Evolutionary conservation across 2,888 invertebrate genomes (phyloP), one percentile per base, ranked within the genome.

Genomic region (Endomychus coccineus): DNA sequence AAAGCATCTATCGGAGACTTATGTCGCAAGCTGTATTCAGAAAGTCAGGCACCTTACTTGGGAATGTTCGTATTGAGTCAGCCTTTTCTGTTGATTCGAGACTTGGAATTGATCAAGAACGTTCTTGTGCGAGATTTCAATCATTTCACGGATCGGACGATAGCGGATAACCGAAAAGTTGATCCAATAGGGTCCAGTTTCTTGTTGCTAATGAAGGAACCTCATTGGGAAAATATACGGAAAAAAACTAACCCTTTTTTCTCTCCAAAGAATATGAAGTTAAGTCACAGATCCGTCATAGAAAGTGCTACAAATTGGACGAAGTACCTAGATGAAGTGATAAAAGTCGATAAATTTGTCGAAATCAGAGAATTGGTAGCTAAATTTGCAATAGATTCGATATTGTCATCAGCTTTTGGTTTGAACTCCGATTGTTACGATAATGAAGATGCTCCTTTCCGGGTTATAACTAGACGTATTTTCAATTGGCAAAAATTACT

Each of bases 221-320:
- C 67, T 0, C 60, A 63, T 2, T 74, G 74, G 74, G 70, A 66
- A 44, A 60, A 59, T 22, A 49, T 73, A 10, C 58, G 74, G 14
- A 51, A 61, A 1, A 70, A 70, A 40, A 55, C 73, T 11, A 65
- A 69, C 0, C 73, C 73, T 0, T 67, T 68, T 0, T 66, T 74
- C 47, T 68, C 71, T 2, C 61, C 67, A 2, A 70, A 68, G 14
- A 73, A 72, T 50, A 55, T 74, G 42, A 71, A 66, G 46, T 55
- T 54, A 27, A 70, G 72, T 70, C 62, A 69, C 14, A 57, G 59
- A 1, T 52, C 69, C 10, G 63, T 71, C 47, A 38, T 58, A 9
- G 61, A 65, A 22, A 64, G 60, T 22, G 59, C 61, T 1, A 38
- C 51, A 14, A 53, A 57, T 19, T 47, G 65, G 6, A n/a, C n/a